Base-by-base conservation (phyloP, 2,797 vertebrate genomes). In the Nannoperca australis region DNA sequence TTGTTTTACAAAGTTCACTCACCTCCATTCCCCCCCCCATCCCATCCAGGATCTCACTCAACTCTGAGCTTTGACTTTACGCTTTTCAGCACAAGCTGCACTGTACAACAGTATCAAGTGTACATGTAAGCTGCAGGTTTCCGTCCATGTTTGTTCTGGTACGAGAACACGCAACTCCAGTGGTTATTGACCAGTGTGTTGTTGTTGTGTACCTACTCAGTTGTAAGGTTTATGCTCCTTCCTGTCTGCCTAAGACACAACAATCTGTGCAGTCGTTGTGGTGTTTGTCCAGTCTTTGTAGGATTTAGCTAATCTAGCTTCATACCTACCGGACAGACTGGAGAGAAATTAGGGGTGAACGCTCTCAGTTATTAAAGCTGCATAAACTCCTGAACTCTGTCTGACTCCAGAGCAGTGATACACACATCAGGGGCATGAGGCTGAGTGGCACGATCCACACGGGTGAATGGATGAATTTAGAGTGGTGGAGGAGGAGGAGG, bases 371-470 rank as follows among this genome's bases (percentile, higher is more conserved):
- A 95, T 96, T 94, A 94, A 95, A 92, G 85, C 90, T 94, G 91
- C 91, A 94, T 95, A 92, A 94, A 94, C 88, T 84, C 58, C n/a
- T 94, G 94, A 95, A 92, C 94, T 91, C 85, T 56, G 75, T 30
- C 59, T 93, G 93, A 94, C 92, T 89, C 84, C 65, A 53, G 78
- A 88, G 71, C 78, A 27, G 71, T n/a, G 63, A 86, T 73, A 64
- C 30, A 73, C 68, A 54, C 67, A 65, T 77, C 30, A 38, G 70
- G 55, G 22, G 55, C 58, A 65, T 7, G 34, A 60, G 81, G 60
- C 32, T 7, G 32, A 58, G 71, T 22, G 67, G 62, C 40, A 20
- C 10, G 64, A 73, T 53, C 81, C 70, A 61, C 64, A 68, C 1
- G 81, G 81, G 62, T 65, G 79, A 87, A 69, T 22, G 78, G 73